Evolutionary conservation across 2,113 vertebrate species (phyloP).

Genomic region (Azemiops feae): DNA sequence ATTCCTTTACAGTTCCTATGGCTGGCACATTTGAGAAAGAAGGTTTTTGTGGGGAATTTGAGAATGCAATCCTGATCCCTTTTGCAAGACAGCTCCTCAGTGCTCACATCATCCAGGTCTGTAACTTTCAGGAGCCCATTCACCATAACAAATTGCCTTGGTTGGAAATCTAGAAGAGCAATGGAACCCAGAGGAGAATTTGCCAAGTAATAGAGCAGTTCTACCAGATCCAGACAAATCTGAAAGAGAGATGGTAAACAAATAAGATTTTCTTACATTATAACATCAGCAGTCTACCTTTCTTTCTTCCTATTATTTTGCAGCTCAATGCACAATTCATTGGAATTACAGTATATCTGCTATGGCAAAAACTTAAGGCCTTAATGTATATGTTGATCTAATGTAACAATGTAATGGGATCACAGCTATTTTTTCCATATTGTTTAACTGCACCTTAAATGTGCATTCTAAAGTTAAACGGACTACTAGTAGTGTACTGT

Average conservation of each 20-base stretch:
- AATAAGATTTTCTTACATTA: constrained; percentile 1
- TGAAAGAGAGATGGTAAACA: constrained; percentile 63
- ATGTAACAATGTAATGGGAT: neutral
- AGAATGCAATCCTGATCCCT: constrained; percentile 78
- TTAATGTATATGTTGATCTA: neutral
- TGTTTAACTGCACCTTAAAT: neutral
- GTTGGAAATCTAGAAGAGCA: constrained; percentile 90
- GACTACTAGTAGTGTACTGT: neutral
- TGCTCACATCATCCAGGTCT: constrained; percentile 86
- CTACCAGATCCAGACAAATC: constrained; percentile 86
- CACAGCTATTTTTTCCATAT: neutral
- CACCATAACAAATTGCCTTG: constrained; percentile 87
- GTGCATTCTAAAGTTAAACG: neutral
- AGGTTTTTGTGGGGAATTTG: constrained; percentile 81
- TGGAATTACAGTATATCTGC: neutral
- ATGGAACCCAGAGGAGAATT: constrained; percentile 86
- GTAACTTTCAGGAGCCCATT: constrained; percentile 87
- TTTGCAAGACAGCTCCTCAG: constrained; percentile 71
- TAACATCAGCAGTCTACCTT: neutral
- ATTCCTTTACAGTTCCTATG: constrained; percentile 75
- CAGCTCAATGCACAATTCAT: neutral
- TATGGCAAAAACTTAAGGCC: neutral
- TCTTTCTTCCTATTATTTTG: neutral
- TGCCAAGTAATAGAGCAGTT: constrained; percentile 86
- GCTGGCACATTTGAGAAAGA: constrained; percentile 72